Base-by-base conservation (phyloP, 1,140 invertebrate species). In the Trichonephila clavipes region DNA sequence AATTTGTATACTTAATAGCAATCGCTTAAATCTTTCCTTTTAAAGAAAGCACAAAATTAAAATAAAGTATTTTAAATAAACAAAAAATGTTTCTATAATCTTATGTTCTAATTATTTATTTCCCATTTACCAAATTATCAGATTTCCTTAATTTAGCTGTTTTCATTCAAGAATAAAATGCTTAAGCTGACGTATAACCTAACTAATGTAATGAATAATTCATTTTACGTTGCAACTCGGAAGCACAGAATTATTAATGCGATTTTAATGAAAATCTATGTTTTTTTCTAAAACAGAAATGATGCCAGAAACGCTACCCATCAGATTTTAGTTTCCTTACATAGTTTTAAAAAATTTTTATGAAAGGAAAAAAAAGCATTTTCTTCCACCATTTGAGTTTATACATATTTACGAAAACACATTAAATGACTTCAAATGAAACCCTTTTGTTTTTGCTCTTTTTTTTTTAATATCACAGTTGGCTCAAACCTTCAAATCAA, bases 361-460 rank as follows among this genome's bases (percentile, higher is more conserved):
- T 12, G 8, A 69, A 69, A 69, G 24, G 28, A 66, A 7, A 69
- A 69, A 24, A 69, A 69, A 24, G 66, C 3, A 69, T 69, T 69
- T 77, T 34, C 28, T 28, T 19, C 14, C 69, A 77, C 12, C 16
- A 77, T 19, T 28, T 6, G 16, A 77, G 24, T 77, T 77, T 77
- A 77, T 77, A 77, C 69, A 77, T 77, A 77, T 77, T 77, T 77
- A 77, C 69, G 28, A 77, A 77, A 77, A 77, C 28, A 77, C 16
- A 59, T 34, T 61, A 62, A 87, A 87, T 64, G 85, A 87, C 51
- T 61, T 21, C 51, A 69, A 90, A 90, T 90, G 58, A 77, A 81
- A 81, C 81, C 64, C 66, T 64, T 28, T 77, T 81, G 87, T 90
- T 81, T 87, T 28, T 81, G 19, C 24, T 19, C 69, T 51, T 77